Percentiles rank a stretch among this genome's conserved stretches.
phyloP scores from a whole-genome alignment of 2,113 vertebrate genomes.

The Atractosteus spatula region DNA sequence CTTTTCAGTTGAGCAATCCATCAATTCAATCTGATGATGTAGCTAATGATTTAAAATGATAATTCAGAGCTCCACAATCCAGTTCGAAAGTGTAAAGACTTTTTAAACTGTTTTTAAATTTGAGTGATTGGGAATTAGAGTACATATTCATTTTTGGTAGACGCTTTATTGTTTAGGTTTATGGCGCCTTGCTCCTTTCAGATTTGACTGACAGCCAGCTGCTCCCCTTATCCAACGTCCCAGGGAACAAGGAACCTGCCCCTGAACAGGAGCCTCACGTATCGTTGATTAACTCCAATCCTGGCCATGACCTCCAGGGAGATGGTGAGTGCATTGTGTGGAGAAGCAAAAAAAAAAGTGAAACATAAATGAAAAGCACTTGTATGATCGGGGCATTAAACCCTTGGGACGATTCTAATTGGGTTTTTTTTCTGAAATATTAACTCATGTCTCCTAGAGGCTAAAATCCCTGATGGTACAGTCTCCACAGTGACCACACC shows the following conservation, averaged over 20 bases:
- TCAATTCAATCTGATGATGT: not conserved
- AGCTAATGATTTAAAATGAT: not conserved
- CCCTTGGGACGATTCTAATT: not conserved
- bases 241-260: conserved; percentile 10
- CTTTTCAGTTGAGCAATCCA: not conserved
- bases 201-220: not conserved
- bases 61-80: not conserved
- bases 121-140: conserved; percentile 22
- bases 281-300: not conserved
- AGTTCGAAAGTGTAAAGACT: conserved; percentile 27
- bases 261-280: not conserved
- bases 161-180: conserved; percentile 20
- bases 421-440: not conserved
- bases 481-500: too few species aligned
- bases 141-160: conserved; percentile 20
- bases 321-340: conserved; percentile 32
- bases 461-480: too few species aligned
- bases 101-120: not conserved
- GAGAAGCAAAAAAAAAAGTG: not conserved
- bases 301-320: conserved; percentile 7
- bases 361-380: not conserved
- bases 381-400: not conserved
- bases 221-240: conserved; percentile 17
- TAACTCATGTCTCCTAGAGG: too few species aligned
- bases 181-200: conserved; percentile 7